Conservation (phyloP, 2,113 vertebrate genomes). For the Oryzias woworae region DNA sequence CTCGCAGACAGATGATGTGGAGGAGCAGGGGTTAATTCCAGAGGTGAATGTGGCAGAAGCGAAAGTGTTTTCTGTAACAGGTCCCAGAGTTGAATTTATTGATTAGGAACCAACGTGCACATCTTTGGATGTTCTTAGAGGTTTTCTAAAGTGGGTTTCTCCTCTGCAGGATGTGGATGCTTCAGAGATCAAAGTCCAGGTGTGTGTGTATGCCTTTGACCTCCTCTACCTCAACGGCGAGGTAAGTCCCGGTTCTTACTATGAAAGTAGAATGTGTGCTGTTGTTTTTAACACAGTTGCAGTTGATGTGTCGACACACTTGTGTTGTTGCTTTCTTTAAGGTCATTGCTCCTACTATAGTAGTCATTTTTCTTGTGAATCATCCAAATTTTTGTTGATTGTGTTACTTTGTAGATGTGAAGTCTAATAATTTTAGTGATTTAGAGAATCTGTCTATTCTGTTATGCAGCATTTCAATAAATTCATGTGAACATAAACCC, state of each 20-base stretch:
- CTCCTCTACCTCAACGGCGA: constrained; percentile 89
- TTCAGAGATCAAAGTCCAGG: constrained; percentile 88
- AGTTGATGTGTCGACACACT: not conserved
- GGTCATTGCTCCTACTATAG: too few species aligned
- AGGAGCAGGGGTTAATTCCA: constrained; percentile 21
- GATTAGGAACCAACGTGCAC: constrained; percentile 45
- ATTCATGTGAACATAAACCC: too few species aligned
- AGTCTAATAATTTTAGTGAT: too few species aligned
- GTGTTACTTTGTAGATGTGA: too few species aligned
- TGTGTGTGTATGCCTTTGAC: constrained; percentile 91
- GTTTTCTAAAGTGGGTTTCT: constrained; percentile 8
- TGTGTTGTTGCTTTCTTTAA: not conserved
- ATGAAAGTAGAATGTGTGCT: constrained; percentile 2
- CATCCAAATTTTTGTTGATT: too few species aligned
- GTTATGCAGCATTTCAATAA: too few species aligned
- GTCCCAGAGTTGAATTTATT: constrained; percentile 36
- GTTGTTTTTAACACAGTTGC: constrained; percentile 10
- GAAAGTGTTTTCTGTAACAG: constrained; percentile 51
- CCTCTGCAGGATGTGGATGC: constrained; percentile 85
- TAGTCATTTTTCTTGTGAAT: too few species aligned
- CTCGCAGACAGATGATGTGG: not conserved
- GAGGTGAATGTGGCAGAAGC: constrained; percentile 34
- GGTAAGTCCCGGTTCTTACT: constrained; percentile 71
- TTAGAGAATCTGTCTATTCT: too few species aligned
- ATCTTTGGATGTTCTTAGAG: constrained; percentile 50